These are phyloP conservation scores for Hypotaenidia okinawae DNA, from an alignment of 2,797 vertebrate genomes.

Conservation along the genomic window DNA sequence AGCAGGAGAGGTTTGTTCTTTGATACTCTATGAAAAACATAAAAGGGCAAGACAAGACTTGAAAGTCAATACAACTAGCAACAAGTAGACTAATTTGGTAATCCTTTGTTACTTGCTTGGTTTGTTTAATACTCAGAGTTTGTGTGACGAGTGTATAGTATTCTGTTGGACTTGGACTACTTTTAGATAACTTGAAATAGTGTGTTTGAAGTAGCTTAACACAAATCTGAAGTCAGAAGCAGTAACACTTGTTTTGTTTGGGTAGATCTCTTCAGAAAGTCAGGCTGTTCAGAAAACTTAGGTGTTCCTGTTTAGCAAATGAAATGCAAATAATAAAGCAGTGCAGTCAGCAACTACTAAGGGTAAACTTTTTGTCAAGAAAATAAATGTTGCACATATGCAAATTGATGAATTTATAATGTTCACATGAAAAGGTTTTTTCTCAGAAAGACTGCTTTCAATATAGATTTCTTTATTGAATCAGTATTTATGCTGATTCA, in stretches of 20 bases:
- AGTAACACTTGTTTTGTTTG: not conserved
- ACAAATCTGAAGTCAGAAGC: not conserved
- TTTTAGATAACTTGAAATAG: not conserved
- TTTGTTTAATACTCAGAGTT: not conserved
- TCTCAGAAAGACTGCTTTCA: not conserved
- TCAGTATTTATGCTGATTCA: not conserved
- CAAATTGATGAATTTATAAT: not conserved
- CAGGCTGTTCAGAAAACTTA: not conserved
- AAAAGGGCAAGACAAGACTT: not conserved
- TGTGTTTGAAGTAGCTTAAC: not conserved
- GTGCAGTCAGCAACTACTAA: not conserved
- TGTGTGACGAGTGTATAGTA: not conserved
- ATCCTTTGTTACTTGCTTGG: not conserved
- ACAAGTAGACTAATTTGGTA: not conserved
- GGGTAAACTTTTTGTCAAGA: not conserved
- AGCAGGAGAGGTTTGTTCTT: not conserved
- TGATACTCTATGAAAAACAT: not conserved
- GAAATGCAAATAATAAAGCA: not conserved
- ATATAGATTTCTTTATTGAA: not conserved
- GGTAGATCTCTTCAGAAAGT: not conserved
- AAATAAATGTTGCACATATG: not conserved
- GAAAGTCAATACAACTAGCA: not conserved
- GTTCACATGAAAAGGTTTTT: not conserved
- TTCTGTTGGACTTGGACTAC: not conserved
- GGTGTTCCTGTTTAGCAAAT: not conserved